Evolutionary conservation across 2,888 invertebrate genomes (phyloP).

Genomic region (Teinopalpus imperialis): DNA sequence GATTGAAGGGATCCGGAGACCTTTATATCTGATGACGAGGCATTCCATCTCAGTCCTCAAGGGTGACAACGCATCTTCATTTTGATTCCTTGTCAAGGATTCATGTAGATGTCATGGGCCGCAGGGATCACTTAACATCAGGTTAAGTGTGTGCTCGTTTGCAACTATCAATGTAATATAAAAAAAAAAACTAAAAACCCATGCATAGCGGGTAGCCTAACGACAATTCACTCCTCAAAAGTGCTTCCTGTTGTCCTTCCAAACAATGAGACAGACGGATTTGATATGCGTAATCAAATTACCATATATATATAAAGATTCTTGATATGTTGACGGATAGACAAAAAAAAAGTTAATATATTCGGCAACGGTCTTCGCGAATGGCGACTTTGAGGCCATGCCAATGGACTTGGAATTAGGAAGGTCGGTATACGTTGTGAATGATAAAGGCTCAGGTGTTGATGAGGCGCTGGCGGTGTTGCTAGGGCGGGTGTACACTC

Average conservation of each 20-base stretch:
- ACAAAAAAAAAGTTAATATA: constrained; percentile 33
- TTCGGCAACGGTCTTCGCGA: constrained; percentile 30
- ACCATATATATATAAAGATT: constrained; percentile 24
- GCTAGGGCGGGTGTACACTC: constrained; percentile 1
- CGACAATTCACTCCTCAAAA: too few species aligned
- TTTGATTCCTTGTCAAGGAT: too few species aligned
- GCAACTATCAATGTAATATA: too few species aligned
- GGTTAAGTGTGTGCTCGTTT: too few species aligned
- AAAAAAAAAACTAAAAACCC: too few species aligned
- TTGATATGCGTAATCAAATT: constrained; percentile 19
- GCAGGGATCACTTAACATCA: too few species aligned
- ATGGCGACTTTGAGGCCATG: constrained; percentile 32
- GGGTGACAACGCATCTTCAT: too few species aligned
- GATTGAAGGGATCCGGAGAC: too few species aligned
- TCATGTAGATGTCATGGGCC: too few species aligned
- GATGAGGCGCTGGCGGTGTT: constrained; percentile 1
- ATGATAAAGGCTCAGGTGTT: constrained; percentile 14
- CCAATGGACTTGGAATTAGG: constrained; percentile 29
- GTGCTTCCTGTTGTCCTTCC: constrained; percentile 21
- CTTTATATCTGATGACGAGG: too few species aligned
- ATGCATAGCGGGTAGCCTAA: too few species aligned
- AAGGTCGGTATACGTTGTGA: constrained; percentile 12
- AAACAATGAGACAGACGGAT: constrained; percentile 9
- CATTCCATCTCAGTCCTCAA: too few species aligned
- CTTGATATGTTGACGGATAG: constrained; percentile 24